phyloP scores from a whole-genome alignment of 1,140 invertebrate species.

The Drosophila ogumai region DNA sequence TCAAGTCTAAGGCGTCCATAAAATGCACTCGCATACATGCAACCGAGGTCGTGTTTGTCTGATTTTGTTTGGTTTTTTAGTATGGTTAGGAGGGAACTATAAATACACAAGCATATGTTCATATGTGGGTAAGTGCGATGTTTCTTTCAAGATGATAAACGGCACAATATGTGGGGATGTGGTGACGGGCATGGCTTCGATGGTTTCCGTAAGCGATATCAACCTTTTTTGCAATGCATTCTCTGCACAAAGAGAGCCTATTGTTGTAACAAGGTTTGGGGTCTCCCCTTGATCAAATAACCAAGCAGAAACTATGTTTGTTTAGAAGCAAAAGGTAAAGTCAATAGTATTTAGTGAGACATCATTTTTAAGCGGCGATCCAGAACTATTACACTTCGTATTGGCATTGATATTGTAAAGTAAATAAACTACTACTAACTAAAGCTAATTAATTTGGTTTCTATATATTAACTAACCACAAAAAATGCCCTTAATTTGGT shows the following conservation, averaged over 20 bases:
- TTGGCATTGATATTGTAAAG: neutral
- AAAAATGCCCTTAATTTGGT: neutral
- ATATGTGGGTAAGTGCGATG: conserved; percentile 35
- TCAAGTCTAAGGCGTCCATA: conserved; percentile 69
- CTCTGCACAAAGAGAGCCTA: conserved; percentile 8
- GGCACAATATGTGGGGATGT: conserved; percentile 9
- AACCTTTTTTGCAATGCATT: neutral
- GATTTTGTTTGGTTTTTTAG: conserved; percentile 34
- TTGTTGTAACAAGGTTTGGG: conserved; percentile 3
- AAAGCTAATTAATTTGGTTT: neutral
- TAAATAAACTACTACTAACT: neutral
- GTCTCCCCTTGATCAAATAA: conserved; percentile 8
- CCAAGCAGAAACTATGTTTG: conserved; percentile 2
- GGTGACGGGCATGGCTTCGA: neutral
- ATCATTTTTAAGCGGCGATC: neutral
- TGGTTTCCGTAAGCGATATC: neutral
- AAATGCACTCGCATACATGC: conserved; percentile 56
- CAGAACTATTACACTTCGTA: neutral
- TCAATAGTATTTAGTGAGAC: neutral
- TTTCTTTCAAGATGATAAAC: conserved; percentile 10
- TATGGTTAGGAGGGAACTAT: conserved; percentile 49
- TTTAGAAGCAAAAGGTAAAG: conserved; percentile 10
- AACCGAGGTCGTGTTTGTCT: conserved; percentile 22
- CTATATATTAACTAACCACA: neutral
- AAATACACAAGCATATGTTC: conserved; percentile 50